phyloP scores from a whole-genome alignment of 1,140 invertebrate genomes.

The Helicoverpa armigera region DNA sequence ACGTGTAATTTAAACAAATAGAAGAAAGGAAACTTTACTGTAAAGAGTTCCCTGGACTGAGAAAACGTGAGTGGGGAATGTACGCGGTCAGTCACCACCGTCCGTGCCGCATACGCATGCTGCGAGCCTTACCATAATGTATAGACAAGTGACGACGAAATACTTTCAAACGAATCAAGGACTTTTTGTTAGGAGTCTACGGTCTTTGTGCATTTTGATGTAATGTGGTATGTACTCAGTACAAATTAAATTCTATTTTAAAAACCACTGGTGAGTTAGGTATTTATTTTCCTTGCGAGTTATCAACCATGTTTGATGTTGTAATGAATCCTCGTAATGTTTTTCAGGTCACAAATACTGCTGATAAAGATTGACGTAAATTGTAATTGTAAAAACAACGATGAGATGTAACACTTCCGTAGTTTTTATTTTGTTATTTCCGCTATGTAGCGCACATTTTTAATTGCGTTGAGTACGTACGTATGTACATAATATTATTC shows the following conservation, averaged over 20 bases:
- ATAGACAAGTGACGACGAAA: slow-evolving; percentile 51
- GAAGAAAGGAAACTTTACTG: slow-evolving; percentile 61
- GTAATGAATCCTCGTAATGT: slow-evolving; percentile 16
- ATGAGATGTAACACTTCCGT: slow-evolving; percentile 2
- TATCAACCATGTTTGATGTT: not conserved
- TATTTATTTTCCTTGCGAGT: slow-evolving; percentile 18
- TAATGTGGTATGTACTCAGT: not conserved
- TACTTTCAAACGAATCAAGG: slow-evolving; percentile 8
- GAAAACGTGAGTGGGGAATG: slow-evolving; percentile 65
- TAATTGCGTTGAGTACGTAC: too few relatives aligned
- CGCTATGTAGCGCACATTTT: not conserved
- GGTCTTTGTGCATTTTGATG: not conserved
- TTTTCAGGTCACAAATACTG: not conserved
- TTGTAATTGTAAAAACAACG: slow-evolving; percentile 7
- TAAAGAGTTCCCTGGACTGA: slow-evolving; percentile 49
- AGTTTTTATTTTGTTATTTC: slow-evolving; percentile 14
- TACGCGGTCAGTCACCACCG: slow-evolving; percentile 69
- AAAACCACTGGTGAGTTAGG: not conserved
- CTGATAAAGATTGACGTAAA: slow-evolving; percentile 32
- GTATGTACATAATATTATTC: too few relatives aligned
- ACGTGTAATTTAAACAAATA: slow-evolving; percentile 63
- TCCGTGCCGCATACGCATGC: slow-evolving; percentile 50
- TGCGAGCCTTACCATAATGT: slow-evolving; percentile 49
- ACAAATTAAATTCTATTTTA: not conserved
- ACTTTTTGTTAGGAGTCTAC: not conserved